Conservation (phyloP, 1,140 invertebrate species). For the Orussus abietinus region DNA sequence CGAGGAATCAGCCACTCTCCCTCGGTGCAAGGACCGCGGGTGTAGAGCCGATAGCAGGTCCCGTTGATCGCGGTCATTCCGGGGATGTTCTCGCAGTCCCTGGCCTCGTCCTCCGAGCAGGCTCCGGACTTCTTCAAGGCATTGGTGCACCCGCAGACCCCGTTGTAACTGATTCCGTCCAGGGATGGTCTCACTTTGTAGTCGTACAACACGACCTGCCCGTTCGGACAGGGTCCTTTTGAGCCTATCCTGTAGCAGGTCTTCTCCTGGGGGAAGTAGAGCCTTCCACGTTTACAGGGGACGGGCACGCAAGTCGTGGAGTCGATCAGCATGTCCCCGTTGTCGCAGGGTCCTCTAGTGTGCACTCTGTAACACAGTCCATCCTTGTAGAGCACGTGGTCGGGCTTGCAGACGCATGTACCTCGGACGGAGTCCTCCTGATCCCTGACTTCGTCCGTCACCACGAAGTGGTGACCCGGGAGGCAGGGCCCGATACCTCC, state of each 20-base stretch:
- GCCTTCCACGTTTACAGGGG: constrained; percentile 66
- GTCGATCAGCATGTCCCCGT: constrained; percentile 64
- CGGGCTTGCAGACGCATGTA: constrained; percentile 66
- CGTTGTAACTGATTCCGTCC: constrained; percentile 77
- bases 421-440: constrained; percentile 41
- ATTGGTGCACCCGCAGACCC: constrained; percentile 67
- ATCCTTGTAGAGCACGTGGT: constrained; percentile 64
- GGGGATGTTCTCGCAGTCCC: constrained; percentile 55
- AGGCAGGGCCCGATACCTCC: constrained; percentile 67
- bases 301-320: constrained; percentile 58
- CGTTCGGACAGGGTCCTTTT: constrained; percentile 65
- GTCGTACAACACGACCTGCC: constrained; percentile 73
- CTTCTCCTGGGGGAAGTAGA: constrained; percentile 69
- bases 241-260: constrained; percentile 73
- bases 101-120: constrained; percentile 30
- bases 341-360: constrained; percentile 69
- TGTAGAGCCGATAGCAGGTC: constrained; percentile 68
- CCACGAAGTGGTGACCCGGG: constrained; percentile 65
- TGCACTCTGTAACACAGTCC: constrained; percentile 71
- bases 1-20: constrained; percentile 69
- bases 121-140: constrained; percentile 33
- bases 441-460: constrained; percentile 35
- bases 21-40: constrained; percentile 66
- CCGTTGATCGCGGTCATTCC: constrained; percentile 61
- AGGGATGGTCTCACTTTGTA: constrained; percentile 68